Percentiles rank a stretch among this genome's conserved stretches.
Conservation (phyloP, 2,113 vertebrate species). For the Nannobrachium achirus region DNA sequence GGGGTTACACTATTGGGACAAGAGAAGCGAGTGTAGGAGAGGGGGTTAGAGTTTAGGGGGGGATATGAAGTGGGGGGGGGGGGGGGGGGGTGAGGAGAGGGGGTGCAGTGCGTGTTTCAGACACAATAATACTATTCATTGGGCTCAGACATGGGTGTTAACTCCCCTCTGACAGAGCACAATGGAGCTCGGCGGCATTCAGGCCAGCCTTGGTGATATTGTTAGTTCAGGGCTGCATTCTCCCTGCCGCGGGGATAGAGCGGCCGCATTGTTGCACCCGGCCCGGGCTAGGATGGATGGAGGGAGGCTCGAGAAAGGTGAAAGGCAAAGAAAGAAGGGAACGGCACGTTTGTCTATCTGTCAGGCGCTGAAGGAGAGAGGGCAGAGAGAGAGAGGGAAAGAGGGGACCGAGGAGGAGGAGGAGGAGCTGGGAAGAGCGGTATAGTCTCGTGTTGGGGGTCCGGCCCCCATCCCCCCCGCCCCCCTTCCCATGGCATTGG, state of each 20-base stretch:
- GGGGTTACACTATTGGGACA: constrained; percentile 61
- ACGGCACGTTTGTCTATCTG: constrained; percentile 80
- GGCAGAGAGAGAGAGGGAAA: constrained; percentile 45
- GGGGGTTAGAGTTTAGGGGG: constrained; percentile 46
- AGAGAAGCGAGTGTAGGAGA: constrained; percentile 35
- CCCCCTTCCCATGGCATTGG: constrained; percentile 67
- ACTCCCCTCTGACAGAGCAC: constrained; percentile 86
- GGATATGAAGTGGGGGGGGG: constrained; percentile 57
- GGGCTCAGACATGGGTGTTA: constrained; percentile 86
- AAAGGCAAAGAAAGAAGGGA: constrained; percentile 79
- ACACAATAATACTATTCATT: constrained; percentile 89
- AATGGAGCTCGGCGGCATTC: constrained; percentile 82
- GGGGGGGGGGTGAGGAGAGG: constrained; percentile 63
- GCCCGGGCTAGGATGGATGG: constrained; percentile 79
- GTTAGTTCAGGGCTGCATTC: constrained; percentile 83
- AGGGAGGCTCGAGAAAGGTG: constrained; percentile 78
- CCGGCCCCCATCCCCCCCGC: too few relatives aligned
- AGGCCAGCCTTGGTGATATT: constrained; percentile 84
- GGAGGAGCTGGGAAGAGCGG: constrained; percentile 1
- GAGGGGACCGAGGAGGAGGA: constrained; percentile 42
- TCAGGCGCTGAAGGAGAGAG: constrained; percentile 70
- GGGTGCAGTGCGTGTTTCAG: constrained; percentile 82
- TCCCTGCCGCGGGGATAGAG: constrained; percentile 80
- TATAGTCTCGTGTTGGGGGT: constrained; percentile 25
- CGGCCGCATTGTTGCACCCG: constrained; percentile 79